A percentile compares a stretch with the other conserved stretches of the same genome.
Evolutionary conservation across 2,113 vertebrate species (phyloP).

Genomic region (Pseudopipra pipra): DNA sequence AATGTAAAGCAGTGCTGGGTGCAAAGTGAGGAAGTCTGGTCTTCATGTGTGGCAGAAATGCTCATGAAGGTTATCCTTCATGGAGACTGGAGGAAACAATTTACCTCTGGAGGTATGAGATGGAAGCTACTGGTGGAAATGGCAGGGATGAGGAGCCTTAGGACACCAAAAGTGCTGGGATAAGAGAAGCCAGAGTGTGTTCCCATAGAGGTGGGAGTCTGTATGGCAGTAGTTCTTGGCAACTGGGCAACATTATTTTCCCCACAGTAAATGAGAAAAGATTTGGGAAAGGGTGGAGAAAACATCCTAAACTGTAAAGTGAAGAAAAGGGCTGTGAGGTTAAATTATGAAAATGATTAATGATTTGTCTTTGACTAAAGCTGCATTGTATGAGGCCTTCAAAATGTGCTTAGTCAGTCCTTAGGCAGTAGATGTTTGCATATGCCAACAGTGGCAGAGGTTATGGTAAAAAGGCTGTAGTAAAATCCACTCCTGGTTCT

Average conservation of each 20-base stretch:
- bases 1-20: neutral
- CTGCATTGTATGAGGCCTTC: neutral
- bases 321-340: neutral
- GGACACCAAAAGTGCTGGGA: fast-evolving
- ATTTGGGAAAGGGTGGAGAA: neutral
- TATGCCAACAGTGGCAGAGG: neutral
- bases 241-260: neutral
- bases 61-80: fast-evolving
- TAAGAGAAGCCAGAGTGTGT: fast-evolving
- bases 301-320: neutral
- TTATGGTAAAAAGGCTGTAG: neutral
- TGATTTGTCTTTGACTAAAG: neutral
- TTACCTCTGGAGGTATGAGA: fast-evolving
- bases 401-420: fast-evolving
- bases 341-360: fast-evolving
- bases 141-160: neutral
- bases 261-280: neutral
- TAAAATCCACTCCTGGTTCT: neutral
- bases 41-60: fast-evolving
- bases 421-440: fast-evolving
- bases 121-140: neutral
- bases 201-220: neutral
- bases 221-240: neutral
- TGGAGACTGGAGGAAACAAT: neutral
- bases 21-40: neutral